phyloP scores from a whole-genome alignment of 2,797 vertebrate species.

The Sternotherus odoratus region DNA sequence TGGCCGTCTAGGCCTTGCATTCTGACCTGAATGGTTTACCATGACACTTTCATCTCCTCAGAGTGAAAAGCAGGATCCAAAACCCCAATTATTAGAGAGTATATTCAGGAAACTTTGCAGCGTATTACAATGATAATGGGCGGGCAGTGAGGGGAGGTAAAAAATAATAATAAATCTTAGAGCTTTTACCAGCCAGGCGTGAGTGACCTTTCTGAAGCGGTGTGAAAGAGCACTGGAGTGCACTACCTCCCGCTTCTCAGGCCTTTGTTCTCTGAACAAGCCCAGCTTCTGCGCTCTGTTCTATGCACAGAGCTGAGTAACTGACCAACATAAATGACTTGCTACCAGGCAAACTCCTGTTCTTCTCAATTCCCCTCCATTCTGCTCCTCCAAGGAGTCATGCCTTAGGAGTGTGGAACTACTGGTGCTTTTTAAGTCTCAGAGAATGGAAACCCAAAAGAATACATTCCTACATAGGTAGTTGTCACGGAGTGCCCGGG shows the following conservation, averaged over 20 bases:
- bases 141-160: neutral
- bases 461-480: neutral
- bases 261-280: conserved; percentile 42
- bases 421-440: conserved; percentile 6
- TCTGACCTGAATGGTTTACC: conserved; percentile 53
- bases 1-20: conserved; percentile 42
- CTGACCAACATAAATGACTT: neutral
- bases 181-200: neutral
- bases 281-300: conserved; percentile 27
- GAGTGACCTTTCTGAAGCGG: conserved; percentile 32
- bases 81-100: conserved; percentile 46
- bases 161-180: conserved; percentile 48
- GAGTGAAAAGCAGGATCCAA: conserved; percentile 45
- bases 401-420: neutral
- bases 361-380: conserved; percentile 21
- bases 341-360: neutral
- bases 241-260: neutral
- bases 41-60: conserved; percentile 65
- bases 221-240: conserved; percentile 49
- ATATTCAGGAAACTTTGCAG: conserved; percentile 59
- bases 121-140: conserved; percentile 1
- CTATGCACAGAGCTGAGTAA: neutral
- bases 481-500: no score
- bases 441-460: neutral
- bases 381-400: conserved; percentile 30